Conservation (phyloP, 2,888 invertebrate species). For the Drosophila pseudotalamancana region DNA sequence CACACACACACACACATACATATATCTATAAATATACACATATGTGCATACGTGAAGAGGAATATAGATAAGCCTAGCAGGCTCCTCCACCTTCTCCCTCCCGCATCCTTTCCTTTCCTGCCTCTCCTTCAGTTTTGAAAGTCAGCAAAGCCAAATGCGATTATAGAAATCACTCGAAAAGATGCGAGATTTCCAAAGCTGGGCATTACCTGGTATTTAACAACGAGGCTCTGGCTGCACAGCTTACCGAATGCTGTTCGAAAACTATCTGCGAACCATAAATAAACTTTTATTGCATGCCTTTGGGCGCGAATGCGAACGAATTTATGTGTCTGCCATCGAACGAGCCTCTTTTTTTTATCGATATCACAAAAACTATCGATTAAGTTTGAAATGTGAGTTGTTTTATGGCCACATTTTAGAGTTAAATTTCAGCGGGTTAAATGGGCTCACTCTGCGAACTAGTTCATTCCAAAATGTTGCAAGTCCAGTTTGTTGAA, state of each 20-base stretch:
- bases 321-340: neutral
- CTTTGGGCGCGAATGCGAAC: conserved; percentile 3
- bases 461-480: no score
- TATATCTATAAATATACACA: neutral
- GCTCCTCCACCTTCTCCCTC: neutral
- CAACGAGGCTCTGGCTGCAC: neutral
- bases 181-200: conserved; percentile 15
- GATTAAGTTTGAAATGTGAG: neutral
- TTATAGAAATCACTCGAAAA: conserved; percentile 36
- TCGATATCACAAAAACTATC: neutral
- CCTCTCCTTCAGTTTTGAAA: neutral
- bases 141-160: conserved; percentile 39
- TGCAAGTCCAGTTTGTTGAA: no score
- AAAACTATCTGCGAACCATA: conserved; percentile 5
- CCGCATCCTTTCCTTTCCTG: no score
- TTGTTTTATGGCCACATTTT: neutral
- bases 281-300: conserved; percentile 7
- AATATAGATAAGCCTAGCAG: neutral
- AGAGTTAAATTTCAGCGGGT: no score
- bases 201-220: conserved; percentile 20
- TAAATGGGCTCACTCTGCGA: no score
- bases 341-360: neutral
- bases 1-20: neutral
- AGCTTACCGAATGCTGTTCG: neutral
- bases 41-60: neutral